Percentiles rank a stretch among this genome's conserved stretches.
phyloP scores from a whole-genome alignment of 2,797 vertebrate species.

The Pangasius djambal region DNA sequence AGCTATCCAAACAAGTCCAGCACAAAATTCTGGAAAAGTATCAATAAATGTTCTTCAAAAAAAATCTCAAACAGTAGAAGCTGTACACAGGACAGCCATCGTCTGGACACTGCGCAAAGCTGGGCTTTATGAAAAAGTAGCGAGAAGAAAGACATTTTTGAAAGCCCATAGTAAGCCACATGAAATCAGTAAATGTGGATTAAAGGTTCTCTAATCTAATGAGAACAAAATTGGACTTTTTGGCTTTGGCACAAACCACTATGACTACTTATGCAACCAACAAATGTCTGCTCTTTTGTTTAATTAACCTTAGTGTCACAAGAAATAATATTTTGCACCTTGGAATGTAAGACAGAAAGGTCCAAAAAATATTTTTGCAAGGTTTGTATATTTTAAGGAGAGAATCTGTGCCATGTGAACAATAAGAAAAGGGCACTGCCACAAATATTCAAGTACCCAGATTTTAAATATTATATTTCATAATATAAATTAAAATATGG shows the following conservation, averaged over 20 bases:
- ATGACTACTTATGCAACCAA: not conserved
- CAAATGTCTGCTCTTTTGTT: no score
- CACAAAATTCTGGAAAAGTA: not conserved
- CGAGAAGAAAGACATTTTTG: not conserved
- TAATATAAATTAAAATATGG: not conserved
- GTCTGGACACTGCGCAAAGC: not conserved
- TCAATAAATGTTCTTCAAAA: not conserved
- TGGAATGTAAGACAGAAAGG: not conserved
- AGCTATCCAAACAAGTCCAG: not conserved
- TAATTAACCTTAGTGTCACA: not conserved
- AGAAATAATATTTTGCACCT: not conserved
- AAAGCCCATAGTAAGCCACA: not conserved
- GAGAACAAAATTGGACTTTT: not conserved
- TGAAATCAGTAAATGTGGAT: not conserved
- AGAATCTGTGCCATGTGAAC: not conserved
- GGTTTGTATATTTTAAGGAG: not conserved
- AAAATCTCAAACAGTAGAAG: not conserved
- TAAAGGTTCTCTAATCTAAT: not conserved
- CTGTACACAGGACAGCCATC: not conserved
- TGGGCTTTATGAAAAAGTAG: not conserved
- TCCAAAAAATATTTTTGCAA: not conserved
- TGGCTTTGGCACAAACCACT: not conserved
- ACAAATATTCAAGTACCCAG: not conserved
- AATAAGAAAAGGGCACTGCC: not conserved
- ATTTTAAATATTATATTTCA: not conserved